Base-by-base conservation (phyloP, 92 coral and sea anemone species). In the Hydrozoanthus gracilis region DNA sequence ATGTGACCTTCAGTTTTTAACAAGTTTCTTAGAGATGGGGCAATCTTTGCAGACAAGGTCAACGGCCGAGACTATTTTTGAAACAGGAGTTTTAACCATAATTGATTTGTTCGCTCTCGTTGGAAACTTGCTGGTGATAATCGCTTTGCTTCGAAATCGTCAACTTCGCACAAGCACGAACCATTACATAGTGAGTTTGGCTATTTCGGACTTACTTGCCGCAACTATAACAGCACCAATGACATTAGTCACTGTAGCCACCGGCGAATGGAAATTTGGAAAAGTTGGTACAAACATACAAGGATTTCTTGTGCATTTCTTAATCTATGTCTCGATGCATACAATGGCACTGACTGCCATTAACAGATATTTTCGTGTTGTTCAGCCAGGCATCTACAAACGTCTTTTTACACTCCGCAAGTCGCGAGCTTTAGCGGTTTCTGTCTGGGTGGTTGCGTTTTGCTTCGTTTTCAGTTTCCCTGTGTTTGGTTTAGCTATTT, bases 311-410 rank as follows among this genome's bases (percentile, higher is more conserved):
- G 82, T 68, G 15, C 85, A 76, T 15, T 49, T 76, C 16, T 68
- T 84, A 67, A 89, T 89, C 8, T 85, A 89, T 35, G 88, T 79
- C 4, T 89, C 89, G 1, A 82, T 83, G 1, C 68, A 82, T 16
- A 77, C 84, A 6, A 88, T 88, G 82, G 47, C 91, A 6, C 88
- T 88, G 0, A 88, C 84, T 4, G 91, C 91, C 4, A 62, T 88
- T 76, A 88, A 88, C 62, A 62, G 91, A 46, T 88, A 88, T 44
- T 7, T 88, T n/a, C 83, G 88, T 44, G 83, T 88, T 58, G 88
- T 85, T 0, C 84, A 62, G 49, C 51, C 91, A 12, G 18, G 44
- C 45, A 70, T 76, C 8, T 89, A 84, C 47, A 58, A 77, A 8
- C 79, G 54, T 13, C 54, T 89, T 5, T 89, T 89, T 70, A 56